These are phyloP conservation scores for Forbesichthys agassizii DNA, from an alignment of 2,113 vertebrate genomes.

Conservation along the genomic window DNA sequence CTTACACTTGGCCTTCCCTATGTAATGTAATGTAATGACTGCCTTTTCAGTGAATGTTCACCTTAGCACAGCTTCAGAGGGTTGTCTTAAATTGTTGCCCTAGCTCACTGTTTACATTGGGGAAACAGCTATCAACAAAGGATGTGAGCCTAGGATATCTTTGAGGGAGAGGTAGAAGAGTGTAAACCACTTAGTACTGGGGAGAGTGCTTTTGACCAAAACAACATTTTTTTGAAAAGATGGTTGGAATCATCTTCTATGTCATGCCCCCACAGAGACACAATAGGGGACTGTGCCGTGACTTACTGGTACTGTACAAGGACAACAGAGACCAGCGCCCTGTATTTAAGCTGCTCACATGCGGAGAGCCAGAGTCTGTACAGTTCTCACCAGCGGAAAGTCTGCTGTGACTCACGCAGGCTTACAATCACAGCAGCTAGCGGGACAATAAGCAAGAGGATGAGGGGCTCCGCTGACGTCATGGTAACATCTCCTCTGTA, in stretches of 20 bases:
- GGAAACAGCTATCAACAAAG: too few species aligned
- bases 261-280: constrained; percentile 28
- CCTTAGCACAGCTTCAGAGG: too few species aligned
- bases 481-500: constrained; percentile 41
- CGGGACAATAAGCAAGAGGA: constrained; percentile 36
- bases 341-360: constrained; percentile 2
- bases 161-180: too few species aligned
- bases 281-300: constrained; percentile 26
- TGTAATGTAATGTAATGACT: neutral
- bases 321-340: neutral
- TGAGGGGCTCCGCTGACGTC: constrained; percentile 44
- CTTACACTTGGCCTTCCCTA: too few species aligned
- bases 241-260: too few species aligned
- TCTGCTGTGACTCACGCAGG: constrained; percentile 33
- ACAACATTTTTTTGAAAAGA: neutral
- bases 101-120: too few species aligned
- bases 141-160: too few species aligned
- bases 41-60: too few species aligned
- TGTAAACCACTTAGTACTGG: too few species aligned
- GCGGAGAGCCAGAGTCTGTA: constrained; percentile 24
- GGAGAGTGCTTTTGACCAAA: neutral
- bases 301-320: constrained; percentile 6
- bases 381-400: neutral
- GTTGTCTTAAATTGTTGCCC: too few species aligned
- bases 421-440: constrained; percentile 32